Conservation (phyloP, 2,888 invertebrate genomes). For the Homarus gammarus region DNA sequence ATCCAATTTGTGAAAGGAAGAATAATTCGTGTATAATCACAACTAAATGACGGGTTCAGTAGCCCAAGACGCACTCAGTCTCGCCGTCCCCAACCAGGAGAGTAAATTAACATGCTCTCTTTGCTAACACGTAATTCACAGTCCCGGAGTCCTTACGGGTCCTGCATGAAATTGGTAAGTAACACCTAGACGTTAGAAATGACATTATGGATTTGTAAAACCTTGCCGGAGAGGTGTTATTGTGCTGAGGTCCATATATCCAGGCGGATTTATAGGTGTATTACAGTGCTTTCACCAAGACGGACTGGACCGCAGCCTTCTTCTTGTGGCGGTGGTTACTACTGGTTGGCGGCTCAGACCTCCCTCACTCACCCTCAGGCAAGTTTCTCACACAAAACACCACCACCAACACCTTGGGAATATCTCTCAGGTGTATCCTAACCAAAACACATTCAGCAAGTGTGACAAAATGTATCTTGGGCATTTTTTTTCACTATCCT, state of each 20-base stretch:
- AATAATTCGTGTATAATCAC: not conserved
- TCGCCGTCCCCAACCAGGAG: not conserved
- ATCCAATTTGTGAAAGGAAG: not conserved
- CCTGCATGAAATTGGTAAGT: not conserved
- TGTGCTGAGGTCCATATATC: not conserved
- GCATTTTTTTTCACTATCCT: no score
- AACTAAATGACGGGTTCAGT: not conserved
- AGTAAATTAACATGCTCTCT: not conserved
- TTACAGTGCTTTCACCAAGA: not conserved
- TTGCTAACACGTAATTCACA: not conserved
- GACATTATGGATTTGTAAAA: not conserved
- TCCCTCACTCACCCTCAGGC: no score
- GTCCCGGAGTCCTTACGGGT: not conserved
- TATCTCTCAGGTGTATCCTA: no score
- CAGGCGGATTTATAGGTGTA: not conserved
- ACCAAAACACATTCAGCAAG: no score
- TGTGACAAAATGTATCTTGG: no score
- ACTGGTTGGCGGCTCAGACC: no score
- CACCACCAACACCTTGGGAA: no score
- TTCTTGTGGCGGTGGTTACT: no score
- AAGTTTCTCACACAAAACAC: no score
- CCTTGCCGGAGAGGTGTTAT: no score
- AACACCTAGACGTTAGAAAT: not conserved
- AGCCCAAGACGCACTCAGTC: not conserved
- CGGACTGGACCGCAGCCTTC: no score